These are phyloP conservation scores for Laticauda colubrina DNA, from an alignment of 2,113 vertebrate species.

Conservation along the genomic window DNA sequence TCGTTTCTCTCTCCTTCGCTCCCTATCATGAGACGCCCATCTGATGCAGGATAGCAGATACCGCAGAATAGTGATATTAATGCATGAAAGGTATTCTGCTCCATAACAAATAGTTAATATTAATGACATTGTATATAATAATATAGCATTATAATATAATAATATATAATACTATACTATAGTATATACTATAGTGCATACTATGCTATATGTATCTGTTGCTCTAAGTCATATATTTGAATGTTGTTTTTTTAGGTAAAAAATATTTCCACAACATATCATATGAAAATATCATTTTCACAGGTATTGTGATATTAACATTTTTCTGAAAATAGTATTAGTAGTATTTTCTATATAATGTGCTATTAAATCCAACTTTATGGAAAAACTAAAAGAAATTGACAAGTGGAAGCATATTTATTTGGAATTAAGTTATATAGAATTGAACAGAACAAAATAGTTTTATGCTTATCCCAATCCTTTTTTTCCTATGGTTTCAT, in stretches of 20 bases:
- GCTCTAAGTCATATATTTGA: background rate
- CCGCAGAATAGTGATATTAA: too few relatives aligned
- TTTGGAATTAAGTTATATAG: background rate
- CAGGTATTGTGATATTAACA: background rate
- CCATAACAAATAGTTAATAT: background rate
- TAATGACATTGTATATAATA: background rate
- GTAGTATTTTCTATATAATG: background rate
- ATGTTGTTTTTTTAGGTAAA: background rate
- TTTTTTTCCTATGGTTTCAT: background rate
- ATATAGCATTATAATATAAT: too few relatives aligned
- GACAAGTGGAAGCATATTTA: background rate
- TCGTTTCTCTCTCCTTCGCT: too few relatives aligned
- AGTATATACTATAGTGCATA: too few relatives aligned
- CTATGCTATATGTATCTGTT: background rate
- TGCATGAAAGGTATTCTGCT: background rate
- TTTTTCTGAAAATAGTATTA: background rate
- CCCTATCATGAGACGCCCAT: too few relatives aligned
- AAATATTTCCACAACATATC: background rate
- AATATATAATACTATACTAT: background rate
- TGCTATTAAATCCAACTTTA: background rate
- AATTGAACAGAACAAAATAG: background rate
- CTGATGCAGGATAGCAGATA: too few relatives aligned
- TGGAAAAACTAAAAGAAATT: background rate
- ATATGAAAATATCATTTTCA: background rate
- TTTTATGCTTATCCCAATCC: background rate